Base-by-base conservation (phyloP, 2,113 vertebrate genomes). In the Machaerirhynchus nigripectus region DNA sequence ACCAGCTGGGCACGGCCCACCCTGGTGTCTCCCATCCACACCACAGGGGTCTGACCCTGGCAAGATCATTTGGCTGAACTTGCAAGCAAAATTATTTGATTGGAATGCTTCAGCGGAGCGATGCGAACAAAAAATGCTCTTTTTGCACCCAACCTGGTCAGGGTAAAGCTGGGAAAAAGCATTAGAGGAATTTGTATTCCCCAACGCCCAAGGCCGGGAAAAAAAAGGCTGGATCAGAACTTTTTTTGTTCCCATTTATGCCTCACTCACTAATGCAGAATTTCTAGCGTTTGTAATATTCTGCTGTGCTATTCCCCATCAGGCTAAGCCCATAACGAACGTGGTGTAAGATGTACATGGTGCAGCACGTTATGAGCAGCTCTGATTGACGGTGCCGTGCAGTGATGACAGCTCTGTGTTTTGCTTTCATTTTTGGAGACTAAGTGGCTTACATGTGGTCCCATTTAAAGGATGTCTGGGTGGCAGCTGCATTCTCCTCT, bases 401-500 rank as follows among this genome's bases (percentile, higher is more conserved):
- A 87, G 96, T 85, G 96, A 96, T 97, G 97, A 97, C 96, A 97
- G 96, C 92, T 7, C 95, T 49, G 78, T 96, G 94, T 96, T 97
- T 96, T 97, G 89, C 95, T 97, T 97, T 97, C 96, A 96, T 94
- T 97, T 96, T 95, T 96, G 90, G 93, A 96, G 92, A 87, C 91
- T 84, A 96, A 97, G 96, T 95, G 94, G 75, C 93, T 94, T 96
- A 92, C 96, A 97, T 96, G 96, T 97, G 96, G 97, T 96, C 95
- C 91, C 68, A 74, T 95, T 96, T 93, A 91, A 76, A 82, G 83
- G 73, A 94, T 74, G 96, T 96, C 94, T 97, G 95, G 93, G 89
- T 96, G 95, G 92, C 96, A 97, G 97, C 95, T 97, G 95, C 90
- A 8, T 93, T 92, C 93, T 93, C 74, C 84, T 80, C 20, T 95